These are phyloP conservation scores for Liparis tanakae DNA, from an alignment of 2,797 vertebrate genomes.

Conservation along the genomic window DNA sequence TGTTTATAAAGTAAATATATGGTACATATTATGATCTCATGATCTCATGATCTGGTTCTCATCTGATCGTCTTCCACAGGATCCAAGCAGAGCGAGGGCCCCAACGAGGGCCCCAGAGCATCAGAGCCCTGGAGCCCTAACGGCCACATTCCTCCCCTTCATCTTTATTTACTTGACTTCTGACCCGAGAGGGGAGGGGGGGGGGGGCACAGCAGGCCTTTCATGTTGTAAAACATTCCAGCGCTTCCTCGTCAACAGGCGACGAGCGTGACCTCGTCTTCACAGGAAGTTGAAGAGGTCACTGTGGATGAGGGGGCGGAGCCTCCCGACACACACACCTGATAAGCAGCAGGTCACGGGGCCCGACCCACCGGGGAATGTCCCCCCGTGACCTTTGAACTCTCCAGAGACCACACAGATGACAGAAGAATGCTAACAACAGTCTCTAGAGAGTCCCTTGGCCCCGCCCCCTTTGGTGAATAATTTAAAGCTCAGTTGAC, in stretches of 20 bases:
- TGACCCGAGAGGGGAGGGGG: slow-evolving; percentile 16
- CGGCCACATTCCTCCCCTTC: slow-evolving; percentile 36
- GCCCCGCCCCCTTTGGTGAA: slow-evolving; percentile 9
- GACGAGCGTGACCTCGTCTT: slow-evolving; percentile 50
- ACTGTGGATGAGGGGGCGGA: slow-evolving; percentile 1
- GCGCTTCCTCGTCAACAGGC: slow-evolving; percentile 64
- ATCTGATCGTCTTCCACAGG: no score
- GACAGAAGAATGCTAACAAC: slow-evolving; percentile 6
- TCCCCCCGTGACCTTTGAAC: slow-evolving; percentile 53
- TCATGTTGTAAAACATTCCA: slow-evolving; percentile 77
- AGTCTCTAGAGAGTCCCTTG: slow-evolving; percentile 12
- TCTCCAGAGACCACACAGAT: slow-evolving; percentile 47
- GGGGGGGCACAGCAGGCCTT: slow-evolving; percentile 54
- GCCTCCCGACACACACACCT: slow-evolving; percentile 48
- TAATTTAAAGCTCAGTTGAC: slow-evolving; percentile 24
- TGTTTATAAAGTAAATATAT: no score
- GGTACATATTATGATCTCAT: no score
- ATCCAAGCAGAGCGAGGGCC: background rate
- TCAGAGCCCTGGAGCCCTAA: background rate
- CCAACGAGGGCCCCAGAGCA: slow-evolving; percentile 7
- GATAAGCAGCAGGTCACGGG: slow-evolving; percentile 66
- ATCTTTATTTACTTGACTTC: slow-evolving; percentile 70
- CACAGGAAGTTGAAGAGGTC: slow-evolving; percentile 80
- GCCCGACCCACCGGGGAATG: slow-evolving; percentile 12
- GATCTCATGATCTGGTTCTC: no score